A percentile compares a stretch with the other conserved stretches of the same genome.
Evolutionary conservation across 2,797 vertebrate genomes (phyloP).

Genomic region (Pseudomugil tenellus): DNA sequence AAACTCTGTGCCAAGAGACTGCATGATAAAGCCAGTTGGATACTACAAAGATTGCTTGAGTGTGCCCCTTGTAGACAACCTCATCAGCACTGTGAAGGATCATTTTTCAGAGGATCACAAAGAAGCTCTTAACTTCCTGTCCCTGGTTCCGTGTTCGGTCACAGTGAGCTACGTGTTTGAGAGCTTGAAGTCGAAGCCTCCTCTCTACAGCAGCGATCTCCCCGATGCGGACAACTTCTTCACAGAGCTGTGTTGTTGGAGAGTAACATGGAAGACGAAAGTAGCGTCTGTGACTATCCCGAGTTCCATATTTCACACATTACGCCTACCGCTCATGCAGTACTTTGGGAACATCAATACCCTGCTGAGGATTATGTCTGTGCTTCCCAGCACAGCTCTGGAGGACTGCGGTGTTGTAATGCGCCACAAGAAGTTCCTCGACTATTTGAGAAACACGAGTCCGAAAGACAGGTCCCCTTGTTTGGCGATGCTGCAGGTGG

Average conservation of each 20-base stretch:
- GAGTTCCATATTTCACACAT: constrained; percentile 83
- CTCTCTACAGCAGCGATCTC: constrained; percentile 84
- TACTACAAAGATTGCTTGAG: constrained; percentile 86
- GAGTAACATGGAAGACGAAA: constrained; percentile 88
- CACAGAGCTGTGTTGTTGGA: constrained; percentile 87
- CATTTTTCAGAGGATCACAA: constrained; percentile 88
- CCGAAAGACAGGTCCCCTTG: constrained; percentile 77
- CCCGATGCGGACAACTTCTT: constrained; percentile 86
- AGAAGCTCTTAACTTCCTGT: constrained; percentile 86
- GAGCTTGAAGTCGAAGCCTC: constrained; percentile 84
- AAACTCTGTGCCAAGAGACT: constrained; percentile 73
- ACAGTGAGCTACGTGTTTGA: constrained; percentile 87
- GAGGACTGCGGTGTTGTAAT: constrained; percentile 84
- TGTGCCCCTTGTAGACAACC: constrained; percentile 84
- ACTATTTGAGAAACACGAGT: constrained; percentile 79
- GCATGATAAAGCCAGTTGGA: constrained; percentile 80
- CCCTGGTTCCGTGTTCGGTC: constrained; percentile 83
- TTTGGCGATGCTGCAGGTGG: constrained; percentile 83
- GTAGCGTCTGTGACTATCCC: constrained; percentile 83
- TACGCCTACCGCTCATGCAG: constrained; percentile 85
- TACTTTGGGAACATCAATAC: constrained; percentile 86
- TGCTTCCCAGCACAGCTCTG: constrained; percentile 84
- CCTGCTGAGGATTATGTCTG: constrained; percentile 84
- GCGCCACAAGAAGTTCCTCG: constrained; percentile 83
- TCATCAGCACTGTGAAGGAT: constrained; percentile 85